Evolutionary conservation across 1,140 invertebrate genomes (phyloP).

Genomic region (Drosophila erecta): DNA sequence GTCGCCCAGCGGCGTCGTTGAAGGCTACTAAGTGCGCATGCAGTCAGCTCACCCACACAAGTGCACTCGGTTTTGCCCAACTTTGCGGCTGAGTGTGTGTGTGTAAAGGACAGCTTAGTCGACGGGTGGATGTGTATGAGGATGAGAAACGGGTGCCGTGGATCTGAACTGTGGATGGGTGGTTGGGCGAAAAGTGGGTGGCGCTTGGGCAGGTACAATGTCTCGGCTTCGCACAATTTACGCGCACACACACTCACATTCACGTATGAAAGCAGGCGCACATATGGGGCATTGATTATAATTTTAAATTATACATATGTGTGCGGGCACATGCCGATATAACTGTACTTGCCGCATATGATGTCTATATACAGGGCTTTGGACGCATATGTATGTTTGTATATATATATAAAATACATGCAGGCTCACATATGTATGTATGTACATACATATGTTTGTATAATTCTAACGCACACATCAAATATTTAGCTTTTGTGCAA

Average conservation of each 20-base stretch:
- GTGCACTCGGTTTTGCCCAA: slow-evolving; percentile 61
- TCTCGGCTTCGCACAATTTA: slow-evolving; percentile 74
- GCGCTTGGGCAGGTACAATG: slow-evolving; percentile 62
- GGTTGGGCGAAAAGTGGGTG: slow-evolving; percentile 4
- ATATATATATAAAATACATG: slow-evolving; percentile 12
- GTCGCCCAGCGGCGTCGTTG: slow-evolving; percentile 66
- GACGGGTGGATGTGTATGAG: slow-evolving; percentile 1
- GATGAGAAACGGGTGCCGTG: neutral
- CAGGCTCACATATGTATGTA: slow-evolving; percentile 14
- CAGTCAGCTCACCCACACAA: slow-evolving; percentile 68
- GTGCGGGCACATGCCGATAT: slow-evolving; percentile 33
- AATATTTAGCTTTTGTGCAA: slow-evolving; percentile 76
- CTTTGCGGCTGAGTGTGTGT: slow-evolving; percentile 27
- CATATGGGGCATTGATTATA: slow-evolving; percentile 73
- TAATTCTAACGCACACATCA: slow-evolving; percentile 50
- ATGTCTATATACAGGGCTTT: slow-evolving; percentile 25
- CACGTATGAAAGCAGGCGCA: slow-evolving; percentile 52
- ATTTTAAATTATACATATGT: slow-evolving; percentile 76
- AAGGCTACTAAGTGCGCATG: slow-evolving; percentile 82
- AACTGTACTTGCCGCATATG: slow-evolving; percentile 56
- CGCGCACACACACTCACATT: slow-evolving; percentile 49
- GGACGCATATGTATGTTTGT: slow-evolving; percentile 15
- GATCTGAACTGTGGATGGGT: neutral
- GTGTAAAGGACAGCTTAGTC: slow-evolving; percentile 65
- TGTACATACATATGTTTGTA: slow-evolving; percentile 18